A percentile compares a stretch with the other conserved stretches of the same genome.
phyloP scores from a whole-genome alignment of 2,888 invertebrate species.

The Clivina fossor region DNA sequence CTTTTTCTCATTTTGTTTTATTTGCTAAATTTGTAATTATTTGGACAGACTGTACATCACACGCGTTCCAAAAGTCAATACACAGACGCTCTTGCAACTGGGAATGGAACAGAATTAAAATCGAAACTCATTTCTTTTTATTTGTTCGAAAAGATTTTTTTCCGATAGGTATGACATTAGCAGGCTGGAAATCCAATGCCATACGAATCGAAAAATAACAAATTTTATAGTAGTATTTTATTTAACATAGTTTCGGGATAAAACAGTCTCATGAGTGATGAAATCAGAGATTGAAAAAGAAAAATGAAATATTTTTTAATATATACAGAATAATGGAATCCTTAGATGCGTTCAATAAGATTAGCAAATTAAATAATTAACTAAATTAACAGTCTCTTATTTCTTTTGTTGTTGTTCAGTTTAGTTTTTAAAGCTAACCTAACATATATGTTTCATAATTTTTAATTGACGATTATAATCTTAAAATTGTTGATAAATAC shows the following conservation, averaged over 20 bases:
- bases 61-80: conserved; percentile 9
- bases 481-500: too few species aligned
- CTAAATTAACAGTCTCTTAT: too few species aligned
- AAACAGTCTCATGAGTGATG: background rate
- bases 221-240: background rate
- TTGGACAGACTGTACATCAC: conserved; percentile 21
- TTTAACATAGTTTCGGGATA: background rate
- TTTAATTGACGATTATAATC: too few species aligned
- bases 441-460: too few species aligned
- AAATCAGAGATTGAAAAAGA: background rate
- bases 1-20: background rate
- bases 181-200: conserved; percentile 32
- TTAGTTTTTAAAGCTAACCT: too few species aligned
- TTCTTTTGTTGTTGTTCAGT: too few species aligned
- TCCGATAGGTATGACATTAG: conserved; percentile 25
- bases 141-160: background rate
- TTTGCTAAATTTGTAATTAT: background rate
- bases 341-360: too few species aligned
- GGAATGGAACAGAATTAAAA: conserved; percentile 4
- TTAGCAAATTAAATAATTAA: too few species aligned
- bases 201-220: background rate
- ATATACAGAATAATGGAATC: too few species aligned
- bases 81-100: conserved; percentile 28
- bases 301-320: background rate
- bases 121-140: background rate